Conservation (phyloP, 2,797 vertebrate genomes). For the Scyliorhinus canicula region DNA sequence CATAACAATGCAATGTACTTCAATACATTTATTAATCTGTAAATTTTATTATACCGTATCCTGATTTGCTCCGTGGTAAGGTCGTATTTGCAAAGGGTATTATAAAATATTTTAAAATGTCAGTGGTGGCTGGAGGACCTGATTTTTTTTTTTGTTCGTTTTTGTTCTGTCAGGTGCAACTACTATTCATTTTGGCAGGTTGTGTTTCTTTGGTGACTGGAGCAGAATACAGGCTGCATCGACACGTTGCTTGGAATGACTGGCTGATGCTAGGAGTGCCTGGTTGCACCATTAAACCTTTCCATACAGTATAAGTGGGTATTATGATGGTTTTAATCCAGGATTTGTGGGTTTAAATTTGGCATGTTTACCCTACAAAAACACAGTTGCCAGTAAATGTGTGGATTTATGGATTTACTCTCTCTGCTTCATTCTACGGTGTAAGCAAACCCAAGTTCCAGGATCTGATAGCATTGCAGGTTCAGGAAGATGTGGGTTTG, state of each 20-base stretch:
- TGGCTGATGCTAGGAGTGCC: not conserved
- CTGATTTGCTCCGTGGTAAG: not conserved
- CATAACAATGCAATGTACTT: not conserved
- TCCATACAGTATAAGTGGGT: not conserved
- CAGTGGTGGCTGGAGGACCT: not conserved
- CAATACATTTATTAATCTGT: not conserved
- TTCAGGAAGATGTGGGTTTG: not conserved
- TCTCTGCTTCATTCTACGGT: not conserved
- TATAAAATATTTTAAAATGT: not conserved
- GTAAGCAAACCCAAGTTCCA: not conserved
- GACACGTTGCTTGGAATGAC: not conserved
- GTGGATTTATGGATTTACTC: not conserved
- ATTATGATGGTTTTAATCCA: not conserved
- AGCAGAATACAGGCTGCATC: not conserved
- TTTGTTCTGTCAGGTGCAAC: not conserved
- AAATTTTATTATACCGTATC: not conserved
- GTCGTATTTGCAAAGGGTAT: not conserved
- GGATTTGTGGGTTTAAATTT: not conserved
- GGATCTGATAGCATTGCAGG: not conserved
- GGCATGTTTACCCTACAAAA: not conserved
- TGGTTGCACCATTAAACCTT: not conserved
- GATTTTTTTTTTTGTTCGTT: not conserved
- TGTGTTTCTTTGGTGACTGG: not conserved
- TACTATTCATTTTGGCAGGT: conserved; percentile 14
- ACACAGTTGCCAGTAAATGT: not conserved